Conservation (phyloP, 2,888 invertebrate genomes). For the Agonum fuliginosum region DNA sequence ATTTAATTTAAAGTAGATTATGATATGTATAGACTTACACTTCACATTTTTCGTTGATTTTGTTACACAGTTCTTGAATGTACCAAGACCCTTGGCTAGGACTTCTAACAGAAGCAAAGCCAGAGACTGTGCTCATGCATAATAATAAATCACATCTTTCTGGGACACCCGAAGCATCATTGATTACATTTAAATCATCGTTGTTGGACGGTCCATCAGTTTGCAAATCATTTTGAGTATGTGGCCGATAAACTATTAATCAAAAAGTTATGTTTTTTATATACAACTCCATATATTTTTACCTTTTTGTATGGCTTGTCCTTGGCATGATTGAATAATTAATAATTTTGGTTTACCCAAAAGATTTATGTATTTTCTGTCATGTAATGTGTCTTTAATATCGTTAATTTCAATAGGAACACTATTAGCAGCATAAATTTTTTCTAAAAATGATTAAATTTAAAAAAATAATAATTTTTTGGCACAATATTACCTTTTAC, state of each 20-base stretch:
- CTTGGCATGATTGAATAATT: slow-evolving; percentile 78
- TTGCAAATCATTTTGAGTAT: neutral
- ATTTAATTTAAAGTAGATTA: slow-evolving; percentile 2
- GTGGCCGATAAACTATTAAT: neutral
- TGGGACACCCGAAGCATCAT: slow-evolving; percentile 59
- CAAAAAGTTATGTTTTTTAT: neutral
- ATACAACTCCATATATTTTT: neutral
- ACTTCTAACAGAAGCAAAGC: slow-evolving; percentile 69
- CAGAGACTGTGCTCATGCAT: slow-evolving; percentile 69
- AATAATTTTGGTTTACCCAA: slow-evolving; percentile 75
- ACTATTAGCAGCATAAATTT: slow-evolving; percentile 74
- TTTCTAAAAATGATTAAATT: slow-evolving; percentile 67
- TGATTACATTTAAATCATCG: slow-evolving; percentile 10
- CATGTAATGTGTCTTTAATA: slow-evolving; percentile 72
- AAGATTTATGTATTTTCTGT: slow-evolving; percentile 67
- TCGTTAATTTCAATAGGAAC: slow-evolving; percentile 71
- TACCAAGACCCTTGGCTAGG: slow-evolving; percentile 69
- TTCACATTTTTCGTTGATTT: slow-evolving; percentile 64
- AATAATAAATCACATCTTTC: slow-evolving; percentile 67
- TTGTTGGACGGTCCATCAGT: slow-evolving; percentile 55
- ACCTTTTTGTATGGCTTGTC: slow-evolving; percentile 65
- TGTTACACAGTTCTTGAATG: slow-evolving; percentile 69
- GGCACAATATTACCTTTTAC: slow-evolving; percentile 67
- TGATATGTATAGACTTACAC: slow-evolving; percentile 63
- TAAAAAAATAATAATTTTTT: slow-evolving; percentile 9